Conservation (phyloP, 1,140 invertebrate species). For the Amphibalanus amphitrite region DNA sequence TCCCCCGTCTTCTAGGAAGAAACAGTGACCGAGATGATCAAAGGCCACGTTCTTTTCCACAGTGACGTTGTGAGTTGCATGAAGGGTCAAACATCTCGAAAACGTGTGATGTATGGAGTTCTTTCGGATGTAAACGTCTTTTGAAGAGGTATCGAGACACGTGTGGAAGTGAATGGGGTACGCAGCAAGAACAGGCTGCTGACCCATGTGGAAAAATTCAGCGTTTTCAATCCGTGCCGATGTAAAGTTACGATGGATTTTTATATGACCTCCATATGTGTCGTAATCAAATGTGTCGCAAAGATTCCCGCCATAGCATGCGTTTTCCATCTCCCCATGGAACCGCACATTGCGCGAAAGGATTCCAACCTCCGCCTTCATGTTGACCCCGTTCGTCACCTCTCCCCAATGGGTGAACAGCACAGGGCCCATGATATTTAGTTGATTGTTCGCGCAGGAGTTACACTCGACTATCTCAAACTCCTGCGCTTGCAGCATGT, state of each 20-base stretch:
- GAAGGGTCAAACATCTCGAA: neutral
- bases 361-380: neutral
- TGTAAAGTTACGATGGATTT: neutral
- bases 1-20: conserved; percentile 23
- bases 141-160: neutral
- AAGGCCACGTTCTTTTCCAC: conserved; percentile 19
- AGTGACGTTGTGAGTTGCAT: neutral
- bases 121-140: neutral
- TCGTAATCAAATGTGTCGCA: neutral
- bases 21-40: conserved; percentile 21
- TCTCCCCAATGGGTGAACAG: neutral
- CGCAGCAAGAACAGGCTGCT: neutral
- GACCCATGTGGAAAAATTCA: neutral
- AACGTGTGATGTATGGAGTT: conserved; percentile 4
- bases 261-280: neutral
- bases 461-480: neutral
- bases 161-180: conserved; percentile 3
- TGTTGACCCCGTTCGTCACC: neutral
- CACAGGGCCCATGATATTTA: neutral
- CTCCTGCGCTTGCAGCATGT: neutral
- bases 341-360: neutral
- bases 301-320: neutral
- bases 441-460: neutral
- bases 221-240: neutral
- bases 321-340: neutral